Evolutionary conservation across 2,113 vertebrate species (phyloP).

Genomic region (Cottus gobio): DNA sequence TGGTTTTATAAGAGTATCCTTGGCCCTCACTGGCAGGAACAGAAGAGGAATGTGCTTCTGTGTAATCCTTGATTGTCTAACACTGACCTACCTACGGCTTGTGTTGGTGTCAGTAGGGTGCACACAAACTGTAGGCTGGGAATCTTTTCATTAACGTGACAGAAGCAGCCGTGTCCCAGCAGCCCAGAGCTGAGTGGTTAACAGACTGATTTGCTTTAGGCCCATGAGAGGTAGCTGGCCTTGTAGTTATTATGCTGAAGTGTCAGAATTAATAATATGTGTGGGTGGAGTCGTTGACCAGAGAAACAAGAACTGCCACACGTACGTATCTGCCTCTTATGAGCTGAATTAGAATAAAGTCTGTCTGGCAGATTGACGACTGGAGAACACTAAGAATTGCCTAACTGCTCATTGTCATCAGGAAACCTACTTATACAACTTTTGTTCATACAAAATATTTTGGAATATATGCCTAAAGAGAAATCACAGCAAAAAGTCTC

Average conservation of each 20-base stretch:
- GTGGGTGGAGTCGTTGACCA: slow-evolving; percentile 61
- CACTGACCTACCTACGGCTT: slow-evolving; percentile 49
- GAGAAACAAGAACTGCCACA: slow-evolving; percentile 42
- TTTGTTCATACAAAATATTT: slow-evolving; percentile 38
- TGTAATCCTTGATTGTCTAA: slow-evolving; percentile 80
- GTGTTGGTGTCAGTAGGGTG: slow-evolving; percentile 65
- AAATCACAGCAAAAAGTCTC: slow-evolving; percentile 30
- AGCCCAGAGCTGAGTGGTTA: slow-evolving; percentile 43
- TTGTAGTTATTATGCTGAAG: slow-evolving; percentile 54
- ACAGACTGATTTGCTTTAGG: slow-evolving; percentile 57
- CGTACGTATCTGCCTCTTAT: slow-evolving; percentile 43
- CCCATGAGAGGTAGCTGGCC: slow-evolving; percentile 67
- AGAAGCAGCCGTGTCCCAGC: slow-evolving; percentile 42
- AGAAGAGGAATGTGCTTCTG: slow-evolving; percentile 73
- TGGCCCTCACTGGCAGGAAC: slow-evolving; percentile 64
- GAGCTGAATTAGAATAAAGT: slow-evolving; percentile 39
- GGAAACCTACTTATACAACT: slow-evolving; percentile 26
- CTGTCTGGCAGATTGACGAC: slow-evolving; percentile 30
- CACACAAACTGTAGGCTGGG: slow-evolving; percentile 51
- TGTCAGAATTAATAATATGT: slow-evolving; percentile 58
- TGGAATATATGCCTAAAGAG: slow-evolving; percentile 26
- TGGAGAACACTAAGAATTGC: slow-evolving; percentile 43
- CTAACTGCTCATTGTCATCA: slow-evolving; percentile 53
- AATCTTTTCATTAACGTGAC: slow-evolving; percentile 27
- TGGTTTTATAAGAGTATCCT: slow-evolving; percentile 33